phyloP scores from a whole-genome alignment of 2,888 invertebrate species.

The Criorhina ranunculi region DNA sequence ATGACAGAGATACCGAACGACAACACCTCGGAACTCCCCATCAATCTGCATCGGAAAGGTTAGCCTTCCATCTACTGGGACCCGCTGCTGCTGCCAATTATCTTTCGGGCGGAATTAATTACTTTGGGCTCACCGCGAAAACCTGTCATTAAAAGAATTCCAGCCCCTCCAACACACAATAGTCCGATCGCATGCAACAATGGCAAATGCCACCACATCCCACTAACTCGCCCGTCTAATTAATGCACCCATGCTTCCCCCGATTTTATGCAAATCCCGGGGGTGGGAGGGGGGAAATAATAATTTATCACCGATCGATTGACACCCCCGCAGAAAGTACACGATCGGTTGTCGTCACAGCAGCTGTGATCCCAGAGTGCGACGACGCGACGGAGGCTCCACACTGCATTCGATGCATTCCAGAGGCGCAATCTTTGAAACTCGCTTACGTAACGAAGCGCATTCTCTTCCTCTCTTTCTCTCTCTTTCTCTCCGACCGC shows the following conservation, averaged over 20 bases:
- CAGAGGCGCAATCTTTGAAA: slow-evolving; percentile 63
- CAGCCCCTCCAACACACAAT: slow-evolving; percentile 33
- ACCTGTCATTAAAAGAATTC: slow-evolving; percentile 60
- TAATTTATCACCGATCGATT: slow-evolving; percentile 75
- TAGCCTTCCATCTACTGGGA: slow-evolving; percentile 27
- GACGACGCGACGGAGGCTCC: slow-evolving; percentile 17
- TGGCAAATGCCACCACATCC: slow-evolving; percentile 64
- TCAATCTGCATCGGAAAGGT: slow-evolving; percentile 58
- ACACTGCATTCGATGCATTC: slow-evolving; percentile 54
- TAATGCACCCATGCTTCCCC: slow-evolving; percentile 71
- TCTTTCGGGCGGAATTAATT: slow-evolving; percentile 71
- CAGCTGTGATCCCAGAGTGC: slow-evolving; percentile 37
- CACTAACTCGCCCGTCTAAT: slow-evolving; percentile 65
- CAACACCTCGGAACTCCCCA: slow-evolving; percentile 65
- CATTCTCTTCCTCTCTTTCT: slow-evolving; percentile 2
- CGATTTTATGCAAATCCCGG: slow-evolving; percentile 72
- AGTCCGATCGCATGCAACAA: neutral
- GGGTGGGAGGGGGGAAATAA: slow-evolving; percentile 54
- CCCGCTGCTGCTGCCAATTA: slow-evolving; percentile 47
- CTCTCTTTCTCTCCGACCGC: slow-evolving; percentile 45
- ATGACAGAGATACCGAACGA: slow-evolving; percentile 63
- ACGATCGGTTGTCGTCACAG: slow-evolving; percentile 63
- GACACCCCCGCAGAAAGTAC: slow-evolving; percentile 72
- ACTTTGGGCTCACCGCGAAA: slow-evolving; percentile 48
- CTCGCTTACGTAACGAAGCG: slow-evolving; percentile 60